Percentiles rank a stretch among this genome's conserved stretches.
Evolutionary conservation across 2,888 invertebrate species (phyloP).

Genomic region (Scaptomyza parva): DNA sequence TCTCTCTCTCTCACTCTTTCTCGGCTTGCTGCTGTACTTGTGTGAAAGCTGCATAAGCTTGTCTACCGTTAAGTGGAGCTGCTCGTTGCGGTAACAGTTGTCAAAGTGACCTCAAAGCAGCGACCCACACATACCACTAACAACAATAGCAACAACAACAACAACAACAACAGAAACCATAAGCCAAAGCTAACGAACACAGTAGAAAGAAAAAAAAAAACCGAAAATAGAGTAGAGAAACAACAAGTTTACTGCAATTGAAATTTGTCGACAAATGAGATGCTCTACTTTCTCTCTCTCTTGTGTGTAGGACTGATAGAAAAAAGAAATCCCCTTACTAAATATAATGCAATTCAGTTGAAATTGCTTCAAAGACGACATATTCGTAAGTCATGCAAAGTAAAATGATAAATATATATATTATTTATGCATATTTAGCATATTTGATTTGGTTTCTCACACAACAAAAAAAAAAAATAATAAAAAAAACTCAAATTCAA

Average conservation of each 20-base stretch:
- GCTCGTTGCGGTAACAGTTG: slow-evolving; percentile 73
- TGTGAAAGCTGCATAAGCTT: slow-evolving; percentile 55
- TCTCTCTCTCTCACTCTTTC: slow-evolving; percentile 15
- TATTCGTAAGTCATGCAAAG: slow-evolving; percentile 2
- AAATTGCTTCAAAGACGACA: not conserved
- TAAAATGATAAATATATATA: not conserved
- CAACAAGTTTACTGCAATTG: slow-evolving; percentile 11
- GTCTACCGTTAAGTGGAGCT: slow-evolving; percentile 68
- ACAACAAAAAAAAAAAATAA: not conserved
- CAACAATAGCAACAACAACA: slow-evolving; percentile 49
- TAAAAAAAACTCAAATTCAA: not conserved
- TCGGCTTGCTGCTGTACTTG: slow-evolving; percentile 3
- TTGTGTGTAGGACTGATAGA: slow-evolving; percentile 4
- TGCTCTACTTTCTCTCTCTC: not conserved
- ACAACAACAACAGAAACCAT: slow-evolving; percentile 28
- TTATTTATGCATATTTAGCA: slow-evolving; percentile 9
- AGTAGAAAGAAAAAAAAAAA: not conserved
- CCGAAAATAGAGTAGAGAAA: not conserved
- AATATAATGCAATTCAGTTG: slow-evolving; percentile 11
- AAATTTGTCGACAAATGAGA: slow-evolving; percentile 10
- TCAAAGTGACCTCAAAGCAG: slow-evolving; percentile 80
- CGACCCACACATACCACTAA: slow-evolving; percentile 39
- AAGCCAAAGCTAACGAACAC: slow-evolving; percentile 7
- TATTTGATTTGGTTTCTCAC: slow-evolving; percentile 3
- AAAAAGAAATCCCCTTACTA: slow-evolving; percentile 1